A percentile compares a stretch with the other conserved stretches of the same genome.
Conservation (phyloP, 2,797 vertebrate species). For the Varecia variegata region DNA sequence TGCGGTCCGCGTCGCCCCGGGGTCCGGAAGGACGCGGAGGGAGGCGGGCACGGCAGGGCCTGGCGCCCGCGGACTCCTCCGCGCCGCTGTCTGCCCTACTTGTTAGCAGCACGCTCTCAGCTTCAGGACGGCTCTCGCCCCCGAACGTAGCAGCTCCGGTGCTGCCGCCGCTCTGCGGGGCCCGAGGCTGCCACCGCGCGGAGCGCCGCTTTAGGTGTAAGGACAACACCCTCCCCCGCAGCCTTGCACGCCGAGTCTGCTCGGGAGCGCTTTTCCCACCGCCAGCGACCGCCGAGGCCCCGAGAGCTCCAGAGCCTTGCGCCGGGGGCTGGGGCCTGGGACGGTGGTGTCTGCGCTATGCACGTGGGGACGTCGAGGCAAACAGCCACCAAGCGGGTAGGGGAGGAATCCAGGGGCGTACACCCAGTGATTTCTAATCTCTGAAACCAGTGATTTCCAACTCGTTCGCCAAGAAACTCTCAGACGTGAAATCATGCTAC, state of each 20-base stretch:
- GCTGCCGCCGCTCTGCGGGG: not conserved
- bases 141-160: not conserved
- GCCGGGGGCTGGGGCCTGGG: not conserved
- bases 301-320: not conserved
- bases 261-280: not conserved
- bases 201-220: not conserved
- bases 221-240: not conserved
- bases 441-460: not conserved
- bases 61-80: not conserved
- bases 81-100: not conserved
- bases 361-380: not conserved
- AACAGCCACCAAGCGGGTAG: not conserved
- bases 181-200: not conserved
- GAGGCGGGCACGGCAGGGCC: rapidly evolving
- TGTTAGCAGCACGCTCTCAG: not conserved
- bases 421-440: not conserved
- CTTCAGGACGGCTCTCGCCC: not conserved
- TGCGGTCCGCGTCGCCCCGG: rapidly evolving
- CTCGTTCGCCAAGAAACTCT: not conserved
- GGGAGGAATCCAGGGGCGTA: not conserved
- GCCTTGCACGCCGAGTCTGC: not conserved
- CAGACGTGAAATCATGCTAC: not conserved
- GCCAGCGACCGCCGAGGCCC: not conserved
- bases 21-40: not conserved
- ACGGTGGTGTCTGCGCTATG: not conserved